Conservation (phyloP, 1,140 invertebrate species). For the Drosophila sp. region DNA sequence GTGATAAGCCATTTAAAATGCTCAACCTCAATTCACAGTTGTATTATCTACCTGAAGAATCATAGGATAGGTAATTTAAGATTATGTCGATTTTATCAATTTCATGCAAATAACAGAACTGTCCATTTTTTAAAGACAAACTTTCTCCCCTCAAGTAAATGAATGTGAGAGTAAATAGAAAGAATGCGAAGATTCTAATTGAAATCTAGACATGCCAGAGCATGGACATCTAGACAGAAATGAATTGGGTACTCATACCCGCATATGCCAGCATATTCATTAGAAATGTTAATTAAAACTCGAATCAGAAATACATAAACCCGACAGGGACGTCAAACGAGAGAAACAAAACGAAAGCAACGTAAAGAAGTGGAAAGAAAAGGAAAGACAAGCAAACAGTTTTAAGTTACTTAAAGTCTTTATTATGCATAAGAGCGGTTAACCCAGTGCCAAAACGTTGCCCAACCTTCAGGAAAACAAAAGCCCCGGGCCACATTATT, state of each 20-base stretch:
- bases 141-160: slow-evolving; percentile 7
- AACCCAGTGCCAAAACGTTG: slow-evolving; percentile 57
- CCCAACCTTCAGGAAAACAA: slow-evolving; percentile 31
- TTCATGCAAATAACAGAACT: slow-evolving; percentile 1
- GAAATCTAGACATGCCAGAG: slow-evolving; percentile 27
- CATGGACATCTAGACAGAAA: not conserved
- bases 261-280: slow-evolving; percentile 61
- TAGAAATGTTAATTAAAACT: slow-evolving; percentile 81
- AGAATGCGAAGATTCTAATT: slow-evolving; percentile 23
- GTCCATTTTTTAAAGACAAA: not conserved
- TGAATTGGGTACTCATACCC: not conserved
- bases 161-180: slow-evolving; percentile 9
- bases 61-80: not conserved
- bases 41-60: too few species aligned
- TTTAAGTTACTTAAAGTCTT: slow-evolving; percentile 82
- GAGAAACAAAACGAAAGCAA: slow-evolving; percentile 37
- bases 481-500: slow-evolving; percentile 19
- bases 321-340: slow-evolving; percentile 14
- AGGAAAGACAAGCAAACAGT: slow-evolving; percentile 75
- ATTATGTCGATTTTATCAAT: too few species aligned
- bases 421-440: slow-evolving; percentile 81
- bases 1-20: too few species aligned
- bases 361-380: slow-evolving; percentile 38
- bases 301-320: slow-evolving; percentile 66
- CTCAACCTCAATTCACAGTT: too few species aligned